Evolutionary conservation across 2,797 vertebrate genomes (phyloP).

Genomic region (Brotula barbata): DNA sequence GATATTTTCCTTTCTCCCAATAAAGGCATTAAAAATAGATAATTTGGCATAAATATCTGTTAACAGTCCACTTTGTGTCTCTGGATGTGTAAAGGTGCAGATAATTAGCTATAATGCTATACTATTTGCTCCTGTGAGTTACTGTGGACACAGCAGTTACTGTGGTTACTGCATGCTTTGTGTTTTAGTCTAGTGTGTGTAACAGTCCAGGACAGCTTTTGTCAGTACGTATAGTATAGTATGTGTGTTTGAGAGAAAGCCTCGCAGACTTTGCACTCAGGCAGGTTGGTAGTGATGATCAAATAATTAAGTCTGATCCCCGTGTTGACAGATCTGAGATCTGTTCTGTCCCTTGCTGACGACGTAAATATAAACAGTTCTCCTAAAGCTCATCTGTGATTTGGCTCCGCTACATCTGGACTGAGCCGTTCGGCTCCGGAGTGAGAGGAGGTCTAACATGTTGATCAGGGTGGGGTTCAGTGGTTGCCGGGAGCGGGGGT

Average conservation of each 20-base stretch:
- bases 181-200: constrained; percentile 52
- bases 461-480: constrained; percentile 34
- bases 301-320: constrained; percentile 39
- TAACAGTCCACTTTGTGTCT: constrained; percentile 48
- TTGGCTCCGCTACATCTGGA: constrained; percentile 60
- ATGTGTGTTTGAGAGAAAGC: constrained; percentile 41
- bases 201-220: constrained; percentile 56
- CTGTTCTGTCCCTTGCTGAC: constrained; percentile 42
- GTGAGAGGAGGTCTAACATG: constrained; percentile 54
- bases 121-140: constrained; percentile 56
- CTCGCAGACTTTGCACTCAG: constrained; percentile 31
- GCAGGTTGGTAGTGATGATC: constrained; percentile 55
- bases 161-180: constrained; percentile 64
- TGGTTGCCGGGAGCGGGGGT: constrained; percentile 41
- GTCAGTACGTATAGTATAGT: constrained; percentile 31
- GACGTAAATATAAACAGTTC: constrained; percentile 38
- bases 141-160: constrained; percentile 65
- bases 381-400: constrained; percentile 56
- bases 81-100: constrained; percentile 49
- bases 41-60: constrained; percentile 68
- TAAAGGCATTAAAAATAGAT: constrained; percentile 68
- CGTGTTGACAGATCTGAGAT: constrained; percentile 56
- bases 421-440: constrained; percentile 36
- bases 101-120: constrained; percentile 65
- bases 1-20: constrained; percentile 48